Percentiles rank a stretch among this genome's conserved stretches.
Conservation (phyloP, 2,888 invertebrate genomes). For the Caenorhabditis drosophilae region DNA sequence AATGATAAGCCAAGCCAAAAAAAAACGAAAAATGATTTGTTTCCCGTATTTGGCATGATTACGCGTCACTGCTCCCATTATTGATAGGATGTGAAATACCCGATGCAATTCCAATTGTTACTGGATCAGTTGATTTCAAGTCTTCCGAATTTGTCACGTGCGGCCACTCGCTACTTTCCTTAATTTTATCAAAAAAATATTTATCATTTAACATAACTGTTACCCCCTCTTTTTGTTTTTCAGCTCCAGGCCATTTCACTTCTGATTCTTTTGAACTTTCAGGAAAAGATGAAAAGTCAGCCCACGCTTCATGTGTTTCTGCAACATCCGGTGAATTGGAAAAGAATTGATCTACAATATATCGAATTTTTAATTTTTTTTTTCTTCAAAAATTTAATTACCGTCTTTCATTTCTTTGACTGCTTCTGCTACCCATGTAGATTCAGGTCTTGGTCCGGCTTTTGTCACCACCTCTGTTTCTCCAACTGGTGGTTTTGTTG, state of each 20-base stretch:
- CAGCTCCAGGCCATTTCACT: slow-evolving; percentile 22
- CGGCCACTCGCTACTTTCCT: slow-evolving; percentile 28
- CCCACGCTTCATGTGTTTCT: slow-evolving; percentile 20
- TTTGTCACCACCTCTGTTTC: slow-evolving; percentile 18
- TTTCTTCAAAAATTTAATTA: background rate
- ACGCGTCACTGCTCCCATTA: slow-evolving; percentile 24
- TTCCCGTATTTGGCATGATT: no score
- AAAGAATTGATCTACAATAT: background rate
- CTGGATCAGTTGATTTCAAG: slow-evolving; percentile 20
- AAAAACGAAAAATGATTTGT: no score
- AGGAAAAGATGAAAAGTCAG: slow-evolving; percentile 31
- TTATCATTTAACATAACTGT: background rate
- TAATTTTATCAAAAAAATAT: background rate
- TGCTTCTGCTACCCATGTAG: slow-evolving; percentile 15
- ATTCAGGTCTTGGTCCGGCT: slow-evolving; percentile 17
- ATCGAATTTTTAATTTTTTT: background rate
- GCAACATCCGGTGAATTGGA: background rate
- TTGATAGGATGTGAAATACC: slow-evolving; percentile 19
- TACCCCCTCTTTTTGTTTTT: slow-evolving; percentile 11
- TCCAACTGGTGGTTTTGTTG: slow-evolving; percentile 21
- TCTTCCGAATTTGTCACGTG: slow-evolving; percentile 13
- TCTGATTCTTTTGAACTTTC: background rate
- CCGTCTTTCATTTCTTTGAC: background rate
- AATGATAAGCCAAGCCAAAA: no score
- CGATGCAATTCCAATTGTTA: slow-evolving; percentile 20